These are phyloP conservation scores for Scolopax bukidnonensis DNA, from an alignment of 2,797 vertebrate species.

Conservation along the genomic window DNA sequence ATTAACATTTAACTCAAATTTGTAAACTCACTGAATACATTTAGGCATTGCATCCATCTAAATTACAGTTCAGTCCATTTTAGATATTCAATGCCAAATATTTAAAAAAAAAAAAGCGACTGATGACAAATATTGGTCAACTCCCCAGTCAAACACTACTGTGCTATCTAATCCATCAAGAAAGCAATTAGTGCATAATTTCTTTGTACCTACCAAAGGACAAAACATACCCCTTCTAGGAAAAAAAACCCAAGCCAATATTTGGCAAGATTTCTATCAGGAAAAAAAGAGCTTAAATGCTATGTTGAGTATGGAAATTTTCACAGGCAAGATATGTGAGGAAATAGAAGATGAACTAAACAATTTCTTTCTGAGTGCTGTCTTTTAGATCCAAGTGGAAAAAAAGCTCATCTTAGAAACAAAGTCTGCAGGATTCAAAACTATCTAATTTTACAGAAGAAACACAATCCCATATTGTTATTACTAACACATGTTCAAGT, in stretches of 20 bases:
- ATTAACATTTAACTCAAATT: background rate
- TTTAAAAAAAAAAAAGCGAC: background rate
- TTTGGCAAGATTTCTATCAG: background rate
- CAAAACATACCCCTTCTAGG: background rate
- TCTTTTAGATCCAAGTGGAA: background rate
- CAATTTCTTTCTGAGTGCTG: background rate
- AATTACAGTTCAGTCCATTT: background rate
- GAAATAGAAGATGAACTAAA: background rate
- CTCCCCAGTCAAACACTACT: background rate
- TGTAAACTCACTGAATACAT: background rate
- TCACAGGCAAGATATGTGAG: background rate
- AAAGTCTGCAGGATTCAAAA: background rate
- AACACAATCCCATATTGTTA: background rate
- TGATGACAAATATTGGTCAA: background rate
- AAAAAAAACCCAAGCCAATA: rapidly evolving
- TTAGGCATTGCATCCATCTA: background rate
- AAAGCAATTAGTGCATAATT: background rate
- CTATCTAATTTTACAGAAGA: background rate
- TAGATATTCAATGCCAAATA: background rate
- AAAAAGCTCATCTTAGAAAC: background rate
- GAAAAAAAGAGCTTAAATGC: background rate
- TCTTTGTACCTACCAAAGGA: background rate
- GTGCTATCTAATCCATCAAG: background rate
- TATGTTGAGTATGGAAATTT: background rate
- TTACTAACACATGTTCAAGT: background rate